Evolutionary conservation across 2,797 vertebrate genomes (phyloP).

Genomic region (Peromyscus nudipes): DNA sequence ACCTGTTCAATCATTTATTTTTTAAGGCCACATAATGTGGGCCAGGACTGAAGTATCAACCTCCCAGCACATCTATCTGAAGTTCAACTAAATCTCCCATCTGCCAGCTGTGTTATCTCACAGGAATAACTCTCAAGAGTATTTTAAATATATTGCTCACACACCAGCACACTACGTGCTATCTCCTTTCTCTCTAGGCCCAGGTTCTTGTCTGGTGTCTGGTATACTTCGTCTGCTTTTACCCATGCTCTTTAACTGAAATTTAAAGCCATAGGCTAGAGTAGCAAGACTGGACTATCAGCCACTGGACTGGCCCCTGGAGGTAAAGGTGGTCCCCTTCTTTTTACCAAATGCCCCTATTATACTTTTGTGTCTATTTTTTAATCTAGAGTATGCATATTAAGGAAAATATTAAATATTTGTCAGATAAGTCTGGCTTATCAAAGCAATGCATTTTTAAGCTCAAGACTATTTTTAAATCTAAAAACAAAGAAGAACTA

Average conservation of each 20-base stretch:
- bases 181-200: not conserved
- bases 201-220: not conserved
- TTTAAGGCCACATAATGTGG: not conserved
- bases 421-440: not conserved
- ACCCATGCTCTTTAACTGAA: not conserved
- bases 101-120: not conserved
- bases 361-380: not conserved
- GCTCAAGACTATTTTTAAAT: not conserved
- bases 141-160: not conserved
- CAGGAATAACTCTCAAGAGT: not conserved
- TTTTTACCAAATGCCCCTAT: not conserved
- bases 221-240: not conserved
- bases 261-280: not conserved
- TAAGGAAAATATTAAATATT: not conserved
- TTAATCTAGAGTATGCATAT: not conserved
- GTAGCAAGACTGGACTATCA: not conserved
- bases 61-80: not conserved
- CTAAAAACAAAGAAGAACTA: constrained; percentile 7
- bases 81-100: not conserved
- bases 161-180: not conserved
- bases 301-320: not conserved
- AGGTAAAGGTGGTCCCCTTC: not conserved
- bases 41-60: not conserved
- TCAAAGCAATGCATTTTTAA: not conserved
- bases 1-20: not conserved